phyloP scores from a whole-genome alignment of 2,113 vertebrate species.

The Apteryx owenii region DNA sequence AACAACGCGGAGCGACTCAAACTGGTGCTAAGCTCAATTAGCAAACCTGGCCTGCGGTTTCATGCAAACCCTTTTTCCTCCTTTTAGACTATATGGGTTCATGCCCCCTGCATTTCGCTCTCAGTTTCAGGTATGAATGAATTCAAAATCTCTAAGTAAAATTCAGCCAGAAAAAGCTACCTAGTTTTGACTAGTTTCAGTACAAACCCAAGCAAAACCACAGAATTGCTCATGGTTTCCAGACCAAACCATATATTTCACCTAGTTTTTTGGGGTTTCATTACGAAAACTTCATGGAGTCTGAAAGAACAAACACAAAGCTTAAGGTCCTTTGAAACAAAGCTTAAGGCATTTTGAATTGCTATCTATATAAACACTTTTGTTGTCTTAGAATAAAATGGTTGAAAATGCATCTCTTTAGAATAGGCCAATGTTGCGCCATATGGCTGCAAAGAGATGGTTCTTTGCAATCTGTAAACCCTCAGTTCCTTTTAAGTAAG shows the following conservation, averaged over 20 bases:
- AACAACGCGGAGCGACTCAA: rapidly evolving
- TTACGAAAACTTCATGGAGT: not conserved
- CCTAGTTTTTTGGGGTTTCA: not conserved
- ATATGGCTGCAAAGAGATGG: not conserved
- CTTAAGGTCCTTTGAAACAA: not conserved
- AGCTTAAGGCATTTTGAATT: not conserved
- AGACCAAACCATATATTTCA: constrained; percentile 26
- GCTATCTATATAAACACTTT: not conserved
- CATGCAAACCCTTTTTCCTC: constrained; percentile 20
- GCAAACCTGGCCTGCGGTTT: constrained; percentile 45
- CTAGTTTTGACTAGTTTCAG: constrained; percentile 15
- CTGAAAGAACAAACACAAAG: not conserved
- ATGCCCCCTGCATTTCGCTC: constrained; percentile 45
- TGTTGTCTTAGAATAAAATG: not conserved
- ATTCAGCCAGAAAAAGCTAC: not conserved
- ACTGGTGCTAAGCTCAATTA: not conserved
- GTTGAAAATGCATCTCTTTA: not conserved
- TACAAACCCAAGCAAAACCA: constrained; percentile 54
- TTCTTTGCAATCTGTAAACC: rapidly evolving
- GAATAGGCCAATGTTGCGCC: not conserved
- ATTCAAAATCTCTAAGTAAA: not conserved
- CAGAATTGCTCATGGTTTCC: constrained; percentile 62
- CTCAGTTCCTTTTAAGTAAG: not conserved
- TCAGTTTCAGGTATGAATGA: constrained; percentile 60
- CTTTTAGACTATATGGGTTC: constrained; percentile 22